Conservation (phyloP, 2,888 invertebrate genomes). For the Dinocampus coccinellae region DNA sequence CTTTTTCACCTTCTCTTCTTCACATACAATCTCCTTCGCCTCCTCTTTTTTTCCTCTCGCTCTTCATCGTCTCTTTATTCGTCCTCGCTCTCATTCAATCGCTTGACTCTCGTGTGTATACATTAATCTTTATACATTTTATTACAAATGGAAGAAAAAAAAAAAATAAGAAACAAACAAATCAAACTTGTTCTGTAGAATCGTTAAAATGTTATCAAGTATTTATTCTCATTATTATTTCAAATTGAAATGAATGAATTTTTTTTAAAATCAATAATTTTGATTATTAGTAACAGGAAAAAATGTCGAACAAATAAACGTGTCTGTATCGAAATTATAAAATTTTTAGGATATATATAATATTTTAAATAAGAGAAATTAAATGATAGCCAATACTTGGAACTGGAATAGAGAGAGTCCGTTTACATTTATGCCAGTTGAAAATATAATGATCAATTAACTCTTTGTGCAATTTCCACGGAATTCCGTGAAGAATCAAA, state of each 20-base stretch:
- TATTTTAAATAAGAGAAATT: neutral
- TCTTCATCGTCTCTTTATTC: slow-evolving; percentile 47
- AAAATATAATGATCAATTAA: slow-evolving; percentile 47
- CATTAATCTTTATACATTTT: neutral
- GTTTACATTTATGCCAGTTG: slow-evolving; percentile 47
- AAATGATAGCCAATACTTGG: neutral
- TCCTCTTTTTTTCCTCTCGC: slow-evolving; percentile 47
- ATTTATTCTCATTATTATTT: neutral
- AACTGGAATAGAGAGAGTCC: slow-evolving; percentile 28
- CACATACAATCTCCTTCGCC: slow-evolving; percentile 31
- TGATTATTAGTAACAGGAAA: no score
- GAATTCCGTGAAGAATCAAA: slow-evolving; percentile 49
- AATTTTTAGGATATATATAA: no score
- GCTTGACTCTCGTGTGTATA: neutral
- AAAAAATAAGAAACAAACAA: no score
- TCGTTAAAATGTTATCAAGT: no score
- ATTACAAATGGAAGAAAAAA: no score
- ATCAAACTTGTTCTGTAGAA: no score
- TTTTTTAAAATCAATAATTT: no score
- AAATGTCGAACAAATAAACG: no score
- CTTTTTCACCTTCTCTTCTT: slow-evolving; percentile 49
- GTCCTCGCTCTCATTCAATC: slow-evolving; percentile 44
- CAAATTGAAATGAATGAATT: no score
- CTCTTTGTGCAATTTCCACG: slow-evolving; percentile 44
- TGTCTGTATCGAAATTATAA: no score